Evolutionary conservation across 2,113 vertebrate genomes (phyloP).

Genomic region (Rhynchopsitta pachyrhyncha): DNA sequence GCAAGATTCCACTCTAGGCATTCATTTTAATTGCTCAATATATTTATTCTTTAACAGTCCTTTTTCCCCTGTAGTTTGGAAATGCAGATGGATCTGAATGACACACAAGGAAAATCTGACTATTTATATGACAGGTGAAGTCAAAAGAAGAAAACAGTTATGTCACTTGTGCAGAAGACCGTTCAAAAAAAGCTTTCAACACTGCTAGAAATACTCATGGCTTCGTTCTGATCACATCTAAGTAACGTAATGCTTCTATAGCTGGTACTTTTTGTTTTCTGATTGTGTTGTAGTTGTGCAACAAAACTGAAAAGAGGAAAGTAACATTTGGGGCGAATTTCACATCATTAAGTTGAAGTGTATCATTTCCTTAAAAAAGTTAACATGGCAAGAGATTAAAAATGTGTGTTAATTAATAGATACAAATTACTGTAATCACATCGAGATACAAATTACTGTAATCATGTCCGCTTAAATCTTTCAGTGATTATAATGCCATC

Average conservation of each 20-base stretch:
- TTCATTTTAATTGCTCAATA: neutral
- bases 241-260: neutral
- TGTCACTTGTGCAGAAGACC: neutral
- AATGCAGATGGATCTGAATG: neutral
- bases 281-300: neutral
- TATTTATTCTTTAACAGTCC: neutral
- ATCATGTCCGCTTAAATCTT: conserved; percentile 15
- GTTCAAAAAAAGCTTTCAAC: neutral
- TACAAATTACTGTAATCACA: conserved; percentile 39
- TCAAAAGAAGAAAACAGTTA: neutral
- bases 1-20: neutral
- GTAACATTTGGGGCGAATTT: neutral
- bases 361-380: conserved; percentile 34
- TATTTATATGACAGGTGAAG: neutral
- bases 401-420: conserved; percentile 42
- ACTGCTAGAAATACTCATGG: neutral
- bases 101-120: neutral
- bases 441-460: conserved; percentile 32
- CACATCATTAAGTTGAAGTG: neutral
- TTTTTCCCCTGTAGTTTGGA: neutral
- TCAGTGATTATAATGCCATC: conserved; percentile 11
- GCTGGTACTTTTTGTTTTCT: neutral
- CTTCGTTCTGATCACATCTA: neutral
- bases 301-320: neutral
- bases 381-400: conserved; percentile 10